A percentile compares a stretch with the other conserved stretches of the same genome.
phyloP scores from a whole-genome alignment of 2,888 invertebrate genomes.

The Gastrophysa polygoni region DNA sequence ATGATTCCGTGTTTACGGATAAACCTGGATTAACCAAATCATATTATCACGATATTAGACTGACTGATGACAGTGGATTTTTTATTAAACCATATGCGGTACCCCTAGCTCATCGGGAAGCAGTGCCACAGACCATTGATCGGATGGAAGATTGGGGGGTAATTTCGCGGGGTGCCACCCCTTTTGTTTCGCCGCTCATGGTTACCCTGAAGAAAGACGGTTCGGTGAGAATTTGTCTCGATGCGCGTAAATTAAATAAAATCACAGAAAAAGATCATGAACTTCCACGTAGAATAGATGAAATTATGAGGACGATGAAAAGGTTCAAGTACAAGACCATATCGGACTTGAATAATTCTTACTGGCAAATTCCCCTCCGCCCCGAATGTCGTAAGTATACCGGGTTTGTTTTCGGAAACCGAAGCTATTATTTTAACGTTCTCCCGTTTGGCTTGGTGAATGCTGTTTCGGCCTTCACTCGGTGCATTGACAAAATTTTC shows the following conservation, averaged over 20 bases:
- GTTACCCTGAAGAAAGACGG: slow-evolving; percentile 41
- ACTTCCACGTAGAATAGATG: slow-evolving; percentile 19
- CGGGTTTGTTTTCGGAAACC: slow-evolving; percentile 15
- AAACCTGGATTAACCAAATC: slow-evolving; percentile 19
- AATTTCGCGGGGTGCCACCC: slow-evolving; percentile 40
- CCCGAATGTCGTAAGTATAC: slow-evolving; percentile 18
- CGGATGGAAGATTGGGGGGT: slow-evolving; percentile 40
- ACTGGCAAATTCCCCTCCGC: slow-evolving; percentile 19
- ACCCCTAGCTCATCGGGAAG: no score
- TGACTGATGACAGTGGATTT: slow-evolving; percentile 27
- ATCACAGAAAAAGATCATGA: slow-evolving; percentile 42
- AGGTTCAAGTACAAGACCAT: neutral
- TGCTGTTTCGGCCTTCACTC: slow-evolving; percentile 14
- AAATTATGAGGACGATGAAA: slow-evolving; percentile 5
- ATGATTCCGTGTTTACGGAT: slow-evolving; percentile 7
- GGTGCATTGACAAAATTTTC: slow-evolving; percentile 5
- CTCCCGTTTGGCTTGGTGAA: slow-evolving; percentile 13
- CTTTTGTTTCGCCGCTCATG: slow-evolving; percentile 41
- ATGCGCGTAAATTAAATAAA: slow-evolving; percentile 42
- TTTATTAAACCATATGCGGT: no score
- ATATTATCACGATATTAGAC: slow-evolving; percentile 35
- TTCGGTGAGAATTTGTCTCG: slow-evolving; percentile 39
- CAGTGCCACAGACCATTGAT: no score
- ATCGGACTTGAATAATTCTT: slow-evolving; percentile 9
- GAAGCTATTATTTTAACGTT: slow-evolving; percentile 13